phyloP scores from a whole-genome alignment of 2,113 vertebrate genomes.

The Neomonachus schauinslandi region DNA sequence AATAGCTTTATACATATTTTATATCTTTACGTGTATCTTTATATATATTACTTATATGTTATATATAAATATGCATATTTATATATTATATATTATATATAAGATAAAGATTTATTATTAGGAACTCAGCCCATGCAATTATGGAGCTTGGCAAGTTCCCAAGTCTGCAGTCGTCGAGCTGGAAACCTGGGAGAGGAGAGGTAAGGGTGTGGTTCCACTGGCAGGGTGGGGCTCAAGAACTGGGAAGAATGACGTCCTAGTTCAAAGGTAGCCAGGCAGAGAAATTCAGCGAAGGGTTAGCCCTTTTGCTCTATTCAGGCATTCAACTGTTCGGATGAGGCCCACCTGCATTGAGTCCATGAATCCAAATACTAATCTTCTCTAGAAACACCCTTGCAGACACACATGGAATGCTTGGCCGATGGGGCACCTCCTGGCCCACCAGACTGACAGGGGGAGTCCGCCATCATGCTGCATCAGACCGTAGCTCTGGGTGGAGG shows the following conservation, averaged over 20 bases:
- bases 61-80: too few species aligned
- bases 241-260: not conserved
- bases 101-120: not conserved
- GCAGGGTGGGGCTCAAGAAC: not conserved
- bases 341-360: rapidly evolving
- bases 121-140: not conserved
- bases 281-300: not conserved
- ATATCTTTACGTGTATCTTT: too few species aligned
- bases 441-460: not conserved
- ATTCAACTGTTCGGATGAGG: not conserved
- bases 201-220: not conserved
- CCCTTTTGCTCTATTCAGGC: rapidly evolving
- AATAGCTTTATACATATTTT: too few species aligned
- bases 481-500: not conserved
- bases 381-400: not conserved
- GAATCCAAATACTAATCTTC: not conserved
- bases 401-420: too few species aligned
- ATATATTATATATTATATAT: not conserved
- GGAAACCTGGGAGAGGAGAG: not conserved
- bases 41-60: too few species aligned
- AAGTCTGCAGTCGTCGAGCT: rapidly evolving
- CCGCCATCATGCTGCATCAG: not conserved
- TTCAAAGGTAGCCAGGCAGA: not conserved
- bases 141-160: not conserved
- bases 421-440: not conserved